Evolutionary conservation across 1,140 invertebrate genomes (phyloP).

Genomic region (Philopotamus ludificatus): DNA sequence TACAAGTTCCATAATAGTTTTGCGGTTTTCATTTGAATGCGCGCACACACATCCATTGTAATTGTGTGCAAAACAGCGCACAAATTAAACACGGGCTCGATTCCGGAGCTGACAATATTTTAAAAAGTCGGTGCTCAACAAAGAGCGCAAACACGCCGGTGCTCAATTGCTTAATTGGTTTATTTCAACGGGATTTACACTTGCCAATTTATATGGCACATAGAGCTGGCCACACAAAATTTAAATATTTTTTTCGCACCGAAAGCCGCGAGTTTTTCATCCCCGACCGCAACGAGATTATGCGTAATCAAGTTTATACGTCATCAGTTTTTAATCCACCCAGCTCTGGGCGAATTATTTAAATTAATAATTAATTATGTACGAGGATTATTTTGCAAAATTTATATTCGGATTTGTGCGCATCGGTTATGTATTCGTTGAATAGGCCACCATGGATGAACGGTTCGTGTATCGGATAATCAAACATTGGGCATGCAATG

Average conservation of each 20-base stretch:
- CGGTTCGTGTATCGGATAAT: no score
- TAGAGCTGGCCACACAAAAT: no score
- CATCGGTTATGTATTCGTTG: no score
- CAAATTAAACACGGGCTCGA: background rate
- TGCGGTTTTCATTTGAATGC: no score
- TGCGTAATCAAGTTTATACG: background rate
- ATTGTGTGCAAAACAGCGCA: no score
- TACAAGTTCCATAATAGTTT: no score
- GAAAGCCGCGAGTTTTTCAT: background rate
- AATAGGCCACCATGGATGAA: no score
- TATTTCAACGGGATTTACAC: background rate
- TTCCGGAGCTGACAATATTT: background rate
- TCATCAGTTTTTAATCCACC: background rate
- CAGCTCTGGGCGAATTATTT: background rate
- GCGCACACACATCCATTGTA: no score
- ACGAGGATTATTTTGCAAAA: background rate
- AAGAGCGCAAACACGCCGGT: background rate
- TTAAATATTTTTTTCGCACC: background rate
- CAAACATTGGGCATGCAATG: no score
- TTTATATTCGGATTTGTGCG: no score
- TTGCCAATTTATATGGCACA: no score
- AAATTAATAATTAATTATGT: constrained; percentile 1
- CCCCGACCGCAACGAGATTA: no score
- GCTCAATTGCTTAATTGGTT: background rate
- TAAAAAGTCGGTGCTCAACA: background rate